Evolutionary conservation across 2,113 vertebrate genomes (phyloP).

Genomic region (Polyodon spathula): DNA sequence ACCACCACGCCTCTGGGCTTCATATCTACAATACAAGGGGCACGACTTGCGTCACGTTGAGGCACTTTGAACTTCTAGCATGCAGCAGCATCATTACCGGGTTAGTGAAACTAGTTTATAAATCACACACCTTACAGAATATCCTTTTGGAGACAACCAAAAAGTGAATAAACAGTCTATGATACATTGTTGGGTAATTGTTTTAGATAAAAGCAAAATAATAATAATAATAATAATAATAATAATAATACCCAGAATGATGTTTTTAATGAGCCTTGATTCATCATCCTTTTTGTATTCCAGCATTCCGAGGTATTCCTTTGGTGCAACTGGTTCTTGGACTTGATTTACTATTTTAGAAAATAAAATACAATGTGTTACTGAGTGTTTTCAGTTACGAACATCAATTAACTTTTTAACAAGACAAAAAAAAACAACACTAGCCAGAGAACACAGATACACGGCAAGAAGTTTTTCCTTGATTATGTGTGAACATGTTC

Average conservation of each 20-base stretch:
- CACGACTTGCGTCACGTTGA: background rate
- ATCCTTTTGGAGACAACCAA: too few species aligned
- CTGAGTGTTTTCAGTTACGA: too few species aligned
- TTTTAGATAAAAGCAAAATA: too few species aligned
- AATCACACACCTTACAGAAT: conserved; percentile 1
- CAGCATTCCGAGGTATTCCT: conserved; percentile 88
- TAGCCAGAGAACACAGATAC: too few species aligned
- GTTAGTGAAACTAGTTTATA: background rate
- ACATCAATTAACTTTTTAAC: too few species aligned
- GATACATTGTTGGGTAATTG: too few species aligned
- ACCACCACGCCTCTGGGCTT: conserved; percentile 87
- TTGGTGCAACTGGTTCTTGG: conserved; percentile 36
- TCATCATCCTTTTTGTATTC: conserved; percentile 81
- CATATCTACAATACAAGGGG: conserved; percentile 57
- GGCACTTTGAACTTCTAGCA: too few species aligned
- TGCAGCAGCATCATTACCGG: background rate
- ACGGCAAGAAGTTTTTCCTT: too few species aligned
- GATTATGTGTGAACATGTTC: too few species aligned
- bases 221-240: background rate
- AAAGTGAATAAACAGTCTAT: too few species aligned
- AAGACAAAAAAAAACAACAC: too few species aligned
- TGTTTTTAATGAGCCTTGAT: conserved; percentile 68
- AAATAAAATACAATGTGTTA: conserved; percentile 1
- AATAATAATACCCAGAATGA: conserved; percentile 70
- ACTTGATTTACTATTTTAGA: conserved; percentile 52